Evolutionary conservation across 2,113 vertebrate species (phyloP), one percentile per base, ranked within the genome.

Genomic region (Phoenicopterus ruber): DNA sequence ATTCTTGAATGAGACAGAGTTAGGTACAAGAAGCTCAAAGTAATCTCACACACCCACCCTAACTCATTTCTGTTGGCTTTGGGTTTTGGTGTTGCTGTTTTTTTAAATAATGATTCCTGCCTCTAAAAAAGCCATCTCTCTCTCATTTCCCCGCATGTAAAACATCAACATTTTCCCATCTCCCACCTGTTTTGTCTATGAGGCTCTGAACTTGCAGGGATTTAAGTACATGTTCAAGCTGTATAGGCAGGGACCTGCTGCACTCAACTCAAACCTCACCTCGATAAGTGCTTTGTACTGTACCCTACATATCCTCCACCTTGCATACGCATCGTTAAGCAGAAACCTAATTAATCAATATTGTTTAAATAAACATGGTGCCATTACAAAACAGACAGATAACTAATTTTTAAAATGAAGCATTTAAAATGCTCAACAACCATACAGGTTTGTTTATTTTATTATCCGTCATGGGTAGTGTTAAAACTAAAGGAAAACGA

Each of bases 301-400:
- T 8, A 42, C 25, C 63, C 36, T 58, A 95, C 55, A 80, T 63
- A 82, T 49, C 66, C 71, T 86, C 62, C 71, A 69, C 76, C 38
- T 77, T 96, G 71, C 84, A 78, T 80, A 97, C 67, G 50, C 62
- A 94, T 70, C 85, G 92, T 93, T 94, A 90, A 95, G 86, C 49
- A 95, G 55, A 74, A 70, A 88, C 77, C 55, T 88, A 88, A 92
- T 66, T 62, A 74, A 96, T 97, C 88, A 70, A 94, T 94, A 94
- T 59, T 91, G 67, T 62, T 78, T 96, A 96, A 81, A 88, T 71
- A 96, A 97, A 94, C 50, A 70, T 20, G 11, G 38, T 76, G 40
- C 25, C 71, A 58, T 86, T 82, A 90, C 62, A 95, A 94, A 92
- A 54, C 22, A 96, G 61, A 54, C 92, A 79, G 46, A 81, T 76